Conservation (phyloP, 2,113 vertebrate species). For the Pituophis catenifer region DNA sequence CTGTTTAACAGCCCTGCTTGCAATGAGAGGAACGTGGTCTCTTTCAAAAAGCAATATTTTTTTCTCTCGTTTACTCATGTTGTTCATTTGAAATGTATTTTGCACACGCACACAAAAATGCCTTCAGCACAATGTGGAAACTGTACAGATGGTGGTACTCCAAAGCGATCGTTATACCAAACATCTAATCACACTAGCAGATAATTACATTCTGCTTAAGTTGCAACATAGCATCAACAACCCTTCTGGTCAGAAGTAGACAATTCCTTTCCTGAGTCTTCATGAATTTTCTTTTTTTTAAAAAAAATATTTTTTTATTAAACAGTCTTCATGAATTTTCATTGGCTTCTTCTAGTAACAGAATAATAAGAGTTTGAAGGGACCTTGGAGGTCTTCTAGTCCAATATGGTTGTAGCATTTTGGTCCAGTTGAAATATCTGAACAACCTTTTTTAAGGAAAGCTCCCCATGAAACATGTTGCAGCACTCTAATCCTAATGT, state of each 20-base stretch:
- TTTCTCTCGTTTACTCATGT: not conserved
- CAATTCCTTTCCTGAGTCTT: not conserved
- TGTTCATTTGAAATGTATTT: conserved; percentile 6
- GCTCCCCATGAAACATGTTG: not conserved
- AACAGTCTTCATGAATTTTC: not conserved
- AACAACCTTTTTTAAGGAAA: not conserved
- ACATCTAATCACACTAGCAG: not conserved
- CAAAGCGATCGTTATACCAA: not conserved
- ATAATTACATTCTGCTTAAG: accelerated
- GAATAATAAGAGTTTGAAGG: not conserved
- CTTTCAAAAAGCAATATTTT: not conserved
- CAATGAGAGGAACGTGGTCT: not conserved
- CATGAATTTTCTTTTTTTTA: not conserved
- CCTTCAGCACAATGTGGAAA: not conserved
- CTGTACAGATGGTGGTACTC: not conserved
- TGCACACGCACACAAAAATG: not conserved
- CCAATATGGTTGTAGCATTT: not conserved
- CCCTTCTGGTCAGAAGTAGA: not conserved
- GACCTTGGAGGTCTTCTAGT: not conserved
- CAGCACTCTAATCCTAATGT: not conserved
- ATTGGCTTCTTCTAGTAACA: not conserved
- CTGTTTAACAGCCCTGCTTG: not conserved
- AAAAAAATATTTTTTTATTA: too few species aligned
- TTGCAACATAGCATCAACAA: not conserved
- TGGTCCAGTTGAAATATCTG: not conserved